A percentile compares a stretch with the other conserved stretches of the same genome.
Conservation (phyloP, 2,113 vertebrate species). For the Microcebus murinus region DNA sequence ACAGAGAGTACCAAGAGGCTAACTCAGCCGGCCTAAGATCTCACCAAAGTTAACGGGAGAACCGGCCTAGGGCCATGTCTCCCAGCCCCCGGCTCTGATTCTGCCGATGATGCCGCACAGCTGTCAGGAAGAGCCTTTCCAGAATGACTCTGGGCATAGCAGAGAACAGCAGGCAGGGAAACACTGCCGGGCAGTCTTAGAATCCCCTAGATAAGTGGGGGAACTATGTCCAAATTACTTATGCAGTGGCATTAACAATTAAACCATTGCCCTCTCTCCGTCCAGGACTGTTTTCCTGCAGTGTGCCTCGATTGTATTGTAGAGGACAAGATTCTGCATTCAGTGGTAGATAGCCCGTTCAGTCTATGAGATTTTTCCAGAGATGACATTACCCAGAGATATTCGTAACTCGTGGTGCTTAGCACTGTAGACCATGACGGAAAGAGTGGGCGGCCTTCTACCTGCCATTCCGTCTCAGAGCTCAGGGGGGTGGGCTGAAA, state of each 20-base stretch:
- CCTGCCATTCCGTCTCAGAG: background rate
- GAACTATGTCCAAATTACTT: background rate
- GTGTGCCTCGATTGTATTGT: background rate
- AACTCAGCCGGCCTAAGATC: background rate
- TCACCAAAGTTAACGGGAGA: background rate
- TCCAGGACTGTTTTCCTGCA: background rate
- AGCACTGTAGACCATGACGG: background rate
- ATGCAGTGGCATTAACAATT: background rate
- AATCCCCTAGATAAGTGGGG: background rate
- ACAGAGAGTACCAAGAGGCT: background rate
- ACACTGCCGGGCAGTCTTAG: background rate
- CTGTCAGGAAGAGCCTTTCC: background rate
- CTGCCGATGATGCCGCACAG: no score
- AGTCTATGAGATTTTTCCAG: background rate
- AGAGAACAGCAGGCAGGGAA: background rate
- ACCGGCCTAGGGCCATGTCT: background rate
- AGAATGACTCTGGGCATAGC: background rate
- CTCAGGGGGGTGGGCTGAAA: background rate
- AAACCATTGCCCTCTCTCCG: background rate
- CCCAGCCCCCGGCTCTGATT: background rate
- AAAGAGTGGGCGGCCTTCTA: background rate
- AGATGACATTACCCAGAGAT: background rate
- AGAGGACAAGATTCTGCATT: background rate
- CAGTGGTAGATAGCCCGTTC: background rate
- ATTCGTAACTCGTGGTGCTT: background rate